Percentiles rank a stretch among this genome's conserved stretches.
Evolutionary conservation across 2,113 vertebrate genomes (phyloP).

Genomic region (Numida meleagris): DNA sequence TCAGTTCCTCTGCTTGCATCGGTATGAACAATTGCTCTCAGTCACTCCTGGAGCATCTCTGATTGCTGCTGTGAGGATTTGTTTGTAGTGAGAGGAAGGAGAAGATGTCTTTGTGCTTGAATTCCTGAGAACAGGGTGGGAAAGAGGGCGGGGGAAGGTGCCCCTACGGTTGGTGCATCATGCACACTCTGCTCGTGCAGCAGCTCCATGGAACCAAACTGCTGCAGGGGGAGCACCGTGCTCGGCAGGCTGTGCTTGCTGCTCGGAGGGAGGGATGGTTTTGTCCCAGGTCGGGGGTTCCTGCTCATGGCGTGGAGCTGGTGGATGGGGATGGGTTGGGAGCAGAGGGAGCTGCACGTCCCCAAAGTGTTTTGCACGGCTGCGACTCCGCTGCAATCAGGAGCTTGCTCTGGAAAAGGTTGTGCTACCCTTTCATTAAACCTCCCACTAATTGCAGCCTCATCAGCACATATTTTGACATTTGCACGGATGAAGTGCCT

Average conservation of each 20-base stretch:
- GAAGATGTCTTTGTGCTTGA: neutral
- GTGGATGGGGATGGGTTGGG: neutral
- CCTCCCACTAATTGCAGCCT: neutral
- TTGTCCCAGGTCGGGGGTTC: neutral
- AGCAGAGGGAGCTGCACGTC: neutral
- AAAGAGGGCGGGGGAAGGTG: neutral
- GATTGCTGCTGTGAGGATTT: neutral
- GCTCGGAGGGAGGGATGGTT: accelerated
- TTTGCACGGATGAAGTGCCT: neutral
- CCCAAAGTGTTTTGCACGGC: accelerated
- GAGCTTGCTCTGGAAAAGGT: neutral
- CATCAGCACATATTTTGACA: neutral
- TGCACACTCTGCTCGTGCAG: neutral
- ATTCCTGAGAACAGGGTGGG: neutral
- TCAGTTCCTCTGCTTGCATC: neutral
- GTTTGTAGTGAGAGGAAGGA: neutral
- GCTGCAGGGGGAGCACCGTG: neutral
- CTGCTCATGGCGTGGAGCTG: neutral
- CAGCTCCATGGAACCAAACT: neutral
- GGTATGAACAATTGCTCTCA: neutral
- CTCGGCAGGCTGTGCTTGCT: accelerated
- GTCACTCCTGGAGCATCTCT: neutral
- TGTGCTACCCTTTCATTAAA: neutral
- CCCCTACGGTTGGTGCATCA: accelerated
- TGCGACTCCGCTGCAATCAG: neutral